Evolutionary conservation across 92 coral and sea anemone species (phyloP).

Genomic region (Plumapathes pennacea): DNA sequence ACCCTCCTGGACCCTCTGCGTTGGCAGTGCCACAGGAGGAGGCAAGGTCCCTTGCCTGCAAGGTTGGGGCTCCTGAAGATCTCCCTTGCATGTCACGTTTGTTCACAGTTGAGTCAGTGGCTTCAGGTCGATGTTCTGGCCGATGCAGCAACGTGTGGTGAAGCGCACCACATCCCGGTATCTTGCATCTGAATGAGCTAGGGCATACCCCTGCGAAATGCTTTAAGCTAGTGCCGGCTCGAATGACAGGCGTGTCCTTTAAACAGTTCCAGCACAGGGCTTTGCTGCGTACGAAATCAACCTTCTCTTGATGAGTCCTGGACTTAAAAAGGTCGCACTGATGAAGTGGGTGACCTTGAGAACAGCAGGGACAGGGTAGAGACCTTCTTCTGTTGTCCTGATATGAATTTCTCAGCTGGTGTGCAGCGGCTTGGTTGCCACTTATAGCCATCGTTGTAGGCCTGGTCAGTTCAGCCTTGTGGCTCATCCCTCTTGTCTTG

Average conservation of each 20-base stretch:
- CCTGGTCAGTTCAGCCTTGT: too few species aligned
- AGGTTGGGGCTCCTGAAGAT: too few species aligned
- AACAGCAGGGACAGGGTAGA: slow-evolving; percentile 21
- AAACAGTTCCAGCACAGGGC: slow-evolving; percentile 34
- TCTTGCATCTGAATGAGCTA: slow-evolving; percentile 29
- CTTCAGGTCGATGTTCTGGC: too few species aligned
- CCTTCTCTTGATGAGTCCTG: slow-evolving; percentile 25
- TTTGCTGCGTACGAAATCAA: slow-evolving; percentile 11
- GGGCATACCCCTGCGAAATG: slow-evolving; percentile 30
- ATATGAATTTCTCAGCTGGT: neutral
- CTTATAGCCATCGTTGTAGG: too few species aligned
- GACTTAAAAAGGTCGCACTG: slow-evolving; percentile 25
- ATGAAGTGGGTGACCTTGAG: slow-evolving; percentile 33
- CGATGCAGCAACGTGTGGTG: slow-evolving; percentile 43
- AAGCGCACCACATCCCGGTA: slow-evolving; percentile 34
- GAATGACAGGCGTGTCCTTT: too few species aligned
- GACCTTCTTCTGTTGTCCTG: neutral
- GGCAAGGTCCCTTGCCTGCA: too few species aligned
- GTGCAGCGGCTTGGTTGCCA: too few species aligned
- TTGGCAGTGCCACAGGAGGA: too few species aligned
- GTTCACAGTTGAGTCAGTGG: too few species aligned
- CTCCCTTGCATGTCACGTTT: too few species aligned
- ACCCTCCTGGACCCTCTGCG: too few species aligned
- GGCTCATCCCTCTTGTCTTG: slow-evolving; percentile 8
- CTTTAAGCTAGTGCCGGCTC: too few species aligned